phyloP scores from a whole-genome alignment of 2,888 invertebrate species.

The Magallana nippona region DNA sequence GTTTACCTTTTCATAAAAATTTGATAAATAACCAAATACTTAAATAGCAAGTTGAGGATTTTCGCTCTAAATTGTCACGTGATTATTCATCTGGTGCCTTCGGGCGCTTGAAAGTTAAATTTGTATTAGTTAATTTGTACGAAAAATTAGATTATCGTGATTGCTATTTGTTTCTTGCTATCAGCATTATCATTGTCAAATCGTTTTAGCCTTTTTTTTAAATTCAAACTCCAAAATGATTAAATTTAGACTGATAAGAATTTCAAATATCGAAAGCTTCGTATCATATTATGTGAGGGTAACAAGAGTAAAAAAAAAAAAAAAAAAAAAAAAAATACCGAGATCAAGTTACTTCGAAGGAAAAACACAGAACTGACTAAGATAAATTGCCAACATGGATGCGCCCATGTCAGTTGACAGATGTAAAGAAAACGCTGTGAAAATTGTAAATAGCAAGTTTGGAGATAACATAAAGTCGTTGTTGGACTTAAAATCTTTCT shows the following conservation, averaged over 20 bases:
- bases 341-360: not conserved
- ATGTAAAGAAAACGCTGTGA: slow-evolving; percentile 47
- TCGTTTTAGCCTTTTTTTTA: not conserved
- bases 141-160: too few species aligned
- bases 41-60: not conserved
- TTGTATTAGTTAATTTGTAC: too few species aligned
- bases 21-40: not conserved
- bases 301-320: not conserved
- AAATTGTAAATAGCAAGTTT: slow-evolving; percentile 68
- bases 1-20: not conserved
- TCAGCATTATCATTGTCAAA: too few species aligned
- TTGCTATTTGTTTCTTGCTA: too few species aligned
- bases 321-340: too few species aligned
- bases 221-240: too few species aligned
- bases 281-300: not conserved
- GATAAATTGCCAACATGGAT: slow-evolving; percentile 30
- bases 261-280: not conserved
- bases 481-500: slow-evolving; percentile 61
- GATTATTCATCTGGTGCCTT: not conserved
- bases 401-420: slow-evolving; percentile 14
- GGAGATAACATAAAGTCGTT: slow-evolving; percentile 64
- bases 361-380: not conserved
- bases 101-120: not conserved
- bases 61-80: slow-evolving; percentile 27
- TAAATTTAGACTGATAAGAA: too few species aligned